Conservation (phyloP, 2,888 invertebrate species). For the Rotaria socialis region DNA sequence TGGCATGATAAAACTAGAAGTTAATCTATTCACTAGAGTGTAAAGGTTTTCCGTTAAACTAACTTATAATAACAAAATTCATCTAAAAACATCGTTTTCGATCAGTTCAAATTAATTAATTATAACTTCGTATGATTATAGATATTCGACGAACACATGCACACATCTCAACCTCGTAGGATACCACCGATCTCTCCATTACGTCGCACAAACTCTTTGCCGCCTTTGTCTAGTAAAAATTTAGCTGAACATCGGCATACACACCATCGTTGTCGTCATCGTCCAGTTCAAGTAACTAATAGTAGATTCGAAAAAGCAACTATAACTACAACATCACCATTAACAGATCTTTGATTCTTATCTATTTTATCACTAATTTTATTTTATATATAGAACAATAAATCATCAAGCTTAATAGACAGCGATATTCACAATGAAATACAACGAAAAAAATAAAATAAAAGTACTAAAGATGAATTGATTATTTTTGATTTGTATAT, state of each 20-base stretch:
- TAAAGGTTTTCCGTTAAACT: too few species aligned
- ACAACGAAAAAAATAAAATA: not conserved
- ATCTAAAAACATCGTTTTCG: too few species aligned
- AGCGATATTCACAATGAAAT: not conserved
- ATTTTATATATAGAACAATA: not conserved
- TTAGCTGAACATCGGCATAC: not conserved
- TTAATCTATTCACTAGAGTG: too few species aligned
- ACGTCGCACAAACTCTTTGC: not conserved
- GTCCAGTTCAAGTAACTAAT: not conserved
- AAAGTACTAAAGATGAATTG: not conserved
- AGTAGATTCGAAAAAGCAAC: not conserved
- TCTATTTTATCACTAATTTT: not conserved
- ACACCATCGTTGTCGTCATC: not conserved
- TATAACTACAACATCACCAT: not conserved
- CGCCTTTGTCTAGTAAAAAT: not conserved
- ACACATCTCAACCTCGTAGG: not conserved
- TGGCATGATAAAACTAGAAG: too few species aligned
- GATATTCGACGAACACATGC: not conserved
- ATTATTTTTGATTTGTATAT: slow-evolving; percentile 49
- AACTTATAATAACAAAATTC: too few species aligned
- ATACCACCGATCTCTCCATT: not conserved
- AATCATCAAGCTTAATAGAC: not conserved
- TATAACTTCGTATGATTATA: not conserved
- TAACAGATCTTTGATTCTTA: not conserved
- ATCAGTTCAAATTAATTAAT: too few species aligned